Percentiles rank a stretch among this genome's conserved stretches.
phyloP scores from a whole-genome alignment of 2,797 vertebrate genomes.

The Gambusia yucatana region DNA sequence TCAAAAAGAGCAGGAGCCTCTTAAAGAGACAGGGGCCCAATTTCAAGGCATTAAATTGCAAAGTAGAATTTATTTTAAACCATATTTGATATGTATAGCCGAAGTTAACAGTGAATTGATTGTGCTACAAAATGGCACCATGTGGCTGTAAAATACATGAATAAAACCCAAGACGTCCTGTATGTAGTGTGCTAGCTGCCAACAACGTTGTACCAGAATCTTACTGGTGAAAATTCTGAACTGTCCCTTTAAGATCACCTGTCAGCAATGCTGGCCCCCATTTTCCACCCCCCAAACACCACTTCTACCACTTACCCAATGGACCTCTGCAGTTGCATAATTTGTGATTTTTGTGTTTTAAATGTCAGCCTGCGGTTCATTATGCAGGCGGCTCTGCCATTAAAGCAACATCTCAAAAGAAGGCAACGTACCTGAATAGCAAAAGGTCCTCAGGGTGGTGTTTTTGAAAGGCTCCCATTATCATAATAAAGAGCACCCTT shows the following conservation, averaged over 20 bases:
- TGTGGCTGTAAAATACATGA: too few relatives aligned
- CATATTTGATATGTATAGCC: too few relatives aligned
- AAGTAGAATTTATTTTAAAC: too few relatives aligned
- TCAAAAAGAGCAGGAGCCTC: too few relatives aligned
- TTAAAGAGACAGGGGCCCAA: too few relatives aligned
- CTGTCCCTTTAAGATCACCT: slow-evolving; percentile 19
- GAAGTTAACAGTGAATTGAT: too few relatives aligned
- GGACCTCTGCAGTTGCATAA: slow-evolving; percentile 30
- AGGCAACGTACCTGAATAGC: slow-evolving; percentile 45
- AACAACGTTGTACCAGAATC: not conserved
- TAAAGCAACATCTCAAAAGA: slow-evolving; percentile 59
- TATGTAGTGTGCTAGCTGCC: not conserved
- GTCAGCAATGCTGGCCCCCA: slow-evolving; percentile 20
- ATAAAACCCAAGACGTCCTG: not conserved
- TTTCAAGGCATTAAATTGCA: too few relatives aligned
- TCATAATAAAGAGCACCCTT: slow-evolving; percentile 61
- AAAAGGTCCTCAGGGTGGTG: slow-evolving; percentile 61
- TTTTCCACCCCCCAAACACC: slow-evolving; percentile 6
- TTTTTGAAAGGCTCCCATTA: slow-evolving; percentile 62
- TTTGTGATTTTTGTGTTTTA: slow-evolving; percentile 63
- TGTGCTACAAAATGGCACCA: too few relatives aligned
- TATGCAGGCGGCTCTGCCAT: slow-evolving; percentile 54
- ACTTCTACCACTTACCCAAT: slow-evolving; percentile 37
- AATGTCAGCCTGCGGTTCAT: slow-evolving; percentile 68
- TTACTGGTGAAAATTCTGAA: not conserved